A percentile compares a stretch with the other conserved stretches of the same genome.
phyloP scores from a whole-genome alignment of 1,140 invertebrate species.

The Drosophila carrolli region DNA sequence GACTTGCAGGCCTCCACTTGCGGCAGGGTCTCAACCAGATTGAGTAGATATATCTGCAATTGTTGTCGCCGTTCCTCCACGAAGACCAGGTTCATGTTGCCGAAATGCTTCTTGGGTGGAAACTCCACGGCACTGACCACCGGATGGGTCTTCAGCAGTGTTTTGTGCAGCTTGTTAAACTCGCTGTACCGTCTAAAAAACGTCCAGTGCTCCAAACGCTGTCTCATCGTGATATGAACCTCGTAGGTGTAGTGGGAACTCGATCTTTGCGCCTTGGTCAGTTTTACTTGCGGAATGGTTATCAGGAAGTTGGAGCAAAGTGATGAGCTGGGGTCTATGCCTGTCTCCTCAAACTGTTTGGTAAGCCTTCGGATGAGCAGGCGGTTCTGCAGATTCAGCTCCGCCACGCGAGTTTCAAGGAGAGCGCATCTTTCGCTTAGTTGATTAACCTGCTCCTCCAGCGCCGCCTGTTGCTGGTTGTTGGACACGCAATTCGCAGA shows the following conservation, averaged over 20 bases:
- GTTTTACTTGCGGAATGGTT: conserved; percentile 80
- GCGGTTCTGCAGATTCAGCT: conserved; percentile 71
- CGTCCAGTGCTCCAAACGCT: conserved; percentile 94
- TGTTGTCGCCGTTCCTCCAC: conserved; percentile 91
- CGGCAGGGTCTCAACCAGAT: conserved; percentile 89
- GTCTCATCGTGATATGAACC: conserved; percentile 76
- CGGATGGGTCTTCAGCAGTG: conserved; percentile 91
- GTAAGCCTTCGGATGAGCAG: conserved; percentile 72
- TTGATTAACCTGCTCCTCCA: conserved; percentile 64
- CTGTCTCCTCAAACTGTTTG: conserved; percentile 72
- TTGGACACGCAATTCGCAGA: conserved; percentile 50
- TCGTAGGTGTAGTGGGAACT: conserved; percentile 75
- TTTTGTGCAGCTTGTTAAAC: conserved; percentile 91
- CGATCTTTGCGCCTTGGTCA: conserved; percentile 54
- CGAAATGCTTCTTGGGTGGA: conserved; percentile 95
- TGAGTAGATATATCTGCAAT: conserved; percentile 91
- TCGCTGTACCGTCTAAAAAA: conserved; percentile 94
- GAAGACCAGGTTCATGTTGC: conserved; percentile 93
- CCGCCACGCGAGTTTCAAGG: conserved; percentile 74
- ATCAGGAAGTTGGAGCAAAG: conserved; percentile 77
- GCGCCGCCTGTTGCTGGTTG: conserved; percentile 36
- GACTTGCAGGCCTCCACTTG: conserved; percentile 87
- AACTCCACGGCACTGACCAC: conserved; percentile 91
- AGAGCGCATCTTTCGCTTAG: conserved; percentile 70
- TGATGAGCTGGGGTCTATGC: conserved; percentile 71